Percentiles rank a stretch among this genome's conserved stretches.
phyloP scores from a whole-genome alignment of 64 coral and sea anemone genomes.

The Stichodactyla helianthus region DNA sequence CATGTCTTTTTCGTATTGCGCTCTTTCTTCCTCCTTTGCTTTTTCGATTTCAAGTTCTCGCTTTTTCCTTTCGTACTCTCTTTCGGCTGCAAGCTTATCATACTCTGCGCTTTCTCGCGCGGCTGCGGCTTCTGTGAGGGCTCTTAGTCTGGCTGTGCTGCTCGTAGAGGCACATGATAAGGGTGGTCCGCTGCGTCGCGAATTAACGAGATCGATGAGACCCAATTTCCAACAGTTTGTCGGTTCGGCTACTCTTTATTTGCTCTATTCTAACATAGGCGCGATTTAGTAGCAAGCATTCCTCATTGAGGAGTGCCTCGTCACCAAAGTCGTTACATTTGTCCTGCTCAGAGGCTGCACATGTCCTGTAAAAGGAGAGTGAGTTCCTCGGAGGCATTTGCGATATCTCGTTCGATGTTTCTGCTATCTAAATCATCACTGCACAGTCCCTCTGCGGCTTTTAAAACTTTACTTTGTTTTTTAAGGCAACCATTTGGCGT shows the following conservation, averaged over 20 bases:
- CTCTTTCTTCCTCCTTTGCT: constrained; percentile 16
- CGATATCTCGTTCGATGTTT: constrained; percentile 4
- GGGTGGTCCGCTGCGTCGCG: not conserved
- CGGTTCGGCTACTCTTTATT: constrained; percentile 37
- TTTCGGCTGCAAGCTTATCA: constrained; percentile 25
- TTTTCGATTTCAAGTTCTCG: constrained; percentile 23
- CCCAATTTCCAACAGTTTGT: constrained; percentile 36
- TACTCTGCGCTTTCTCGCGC: constrained; percentile 28
- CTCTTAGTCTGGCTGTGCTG: constrained; percentile 18
- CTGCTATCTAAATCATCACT: not conserved
- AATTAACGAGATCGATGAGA: constrained; percentile 41
- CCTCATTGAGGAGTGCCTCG: not conserved
- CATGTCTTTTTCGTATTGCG: constrained; percentile 7
- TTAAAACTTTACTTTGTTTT: constrained; percentile 12
- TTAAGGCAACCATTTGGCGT: not conserved
- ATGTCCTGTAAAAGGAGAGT: constrained; percentile 6
- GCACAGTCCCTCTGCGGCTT: not conserved
- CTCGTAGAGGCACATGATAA: not conserved
- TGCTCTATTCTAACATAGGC: constrained; percentile 18
- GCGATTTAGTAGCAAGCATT: constrained; percentile 11
- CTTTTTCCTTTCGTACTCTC: constrained; percentile 19
- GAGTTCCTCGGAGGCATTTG: constrained; percentile 6
- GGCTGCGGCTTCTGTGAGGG: constrained; percentile 46
- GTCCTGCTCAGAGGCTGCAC: constrained; percentile 33
- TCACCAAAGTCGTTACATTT: constrained; percentile 22